These are phyloP conservation scores for Girardia tigrina DNA, from an alignment of 2,888 invertebrate species.

Conservation along the genomic window DNA sequence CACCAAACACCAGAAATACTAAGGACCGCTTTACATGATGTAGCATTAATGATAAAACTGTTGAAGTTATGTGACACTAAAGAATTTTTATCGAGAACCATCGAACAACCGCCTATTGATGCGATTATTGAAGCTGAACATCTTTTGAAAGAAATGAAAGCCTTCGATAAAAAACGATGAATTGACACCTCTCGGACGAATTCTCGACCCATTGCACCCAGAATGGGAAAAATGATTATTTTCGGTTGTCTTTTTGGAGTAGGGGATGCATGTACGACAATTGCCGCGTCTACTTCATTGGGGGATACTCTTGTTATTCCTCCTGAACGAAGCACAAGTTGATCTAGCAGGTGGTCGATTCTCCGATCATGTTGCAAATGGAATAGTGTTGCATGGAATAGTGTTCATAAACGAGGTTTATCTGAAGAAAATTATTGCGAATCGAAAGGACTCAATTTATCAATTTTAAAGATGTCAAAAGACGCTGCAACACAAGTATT, in stretches of 20 bases:
- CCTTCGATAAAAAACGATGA: slow-evolving; percentile 70
- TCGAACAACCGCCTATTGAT: slow-evolving; percentile 89
- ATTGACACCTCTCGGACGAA: slow-evolving; percentile 77
- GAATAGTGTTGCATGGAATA: slow-evolving; percentile 64
- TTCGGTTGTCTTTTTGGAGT: slow-evolving; percentile 64
- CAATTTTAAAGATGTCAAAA: slow-evolving; percentile 74
- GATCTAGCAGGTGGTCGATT: slow-evolving; percentile 66
- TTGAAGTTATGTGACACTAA: slow-evolving; percentile 77
- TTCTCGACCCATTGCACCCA: slow-evolving; percentile 85
- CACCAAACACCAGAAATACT: slow-evolving; percentile 94
- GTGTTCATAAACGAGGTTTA: slow-evolving; percentile 50
- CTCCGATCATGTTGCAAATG: slow-evolving; percentile 79
- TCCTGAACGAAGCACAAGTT: slow-evolving; percentile 55
- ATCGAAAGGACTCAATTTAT: slow-evolving; percentile 71
- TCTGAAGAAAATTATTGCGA: slow-evolving; percentile 76
- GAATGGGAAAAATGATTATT: slow-evolving; percentile 89
- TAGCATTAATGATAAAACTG: slow-evolving; percentile 76
- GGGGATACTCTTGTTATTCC: slow-evolving; percentile 71
- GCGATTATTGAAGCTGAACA: slow-evolving; percentile 95
- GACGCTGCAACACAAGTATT: slow-evolving; percentile 57
- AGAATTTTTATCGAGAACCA: slow-evolving; percentile 75
- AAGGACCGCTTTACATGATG: slow-evolving; percentile 82
- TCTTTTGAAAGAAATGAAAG: slow-evolving; percentile 68
- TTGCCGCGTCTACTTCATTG: slow-evolving; percentile 87
- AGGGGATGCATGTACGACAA: slow-evolving; percentile 76